Conservation (phyloP, 2,797 vertebrate genomes). For the Brachyrhaphis roseni region DNA sequence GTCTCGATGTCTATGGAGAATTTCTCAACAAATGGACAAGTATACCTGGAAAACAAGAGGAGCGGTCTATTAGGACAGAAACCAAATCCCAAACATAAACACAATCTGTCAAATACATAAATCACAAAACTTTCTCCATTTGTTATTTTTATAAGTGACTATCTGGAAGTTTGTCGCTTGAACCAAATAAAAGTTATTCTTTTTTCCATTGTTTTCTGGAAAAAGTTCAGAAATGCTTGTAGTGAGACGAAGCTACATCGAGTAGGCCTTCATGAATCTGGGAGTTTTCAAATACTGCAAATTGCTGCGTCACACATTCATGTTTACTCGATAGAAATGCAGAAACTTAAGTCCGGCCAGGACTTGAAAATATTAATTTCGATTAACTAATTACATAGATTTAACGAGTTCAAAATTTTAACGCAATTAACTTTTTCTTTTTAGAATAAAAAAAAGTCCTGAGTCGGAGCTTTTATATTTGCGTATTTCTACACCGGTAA, state of each 20-base stretch:
- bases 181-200: background rate
- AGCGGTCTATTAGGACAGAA: background rate
- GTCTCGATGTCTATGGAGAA: conserved; percentile 99
- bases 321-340: background rate
- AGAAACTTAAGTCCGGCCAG: too few species aligned
- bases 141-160: background rate
- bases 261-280: background rate
- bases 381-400: too few species aligned
- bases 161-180: background rate
- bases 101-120: background rate
- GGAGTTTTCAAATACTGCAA: too few species aligned
- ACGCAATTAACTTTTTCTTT: too few species aligned
- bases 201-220: background rate
- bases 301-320: background rate
- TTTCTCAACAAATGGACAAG: conserved; percentile 98
- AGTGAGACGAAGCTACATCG: background rate
- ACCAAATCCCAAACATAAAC: background rate
- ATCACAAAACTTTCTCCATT: background rate
- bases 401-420: too few species aligned
- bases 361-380: too few species aligned
- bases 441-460: too few species aligned
- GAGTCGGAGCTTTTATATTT: too few species aligned
- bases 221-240: background rate
- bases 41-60: conserved; percentile 83
- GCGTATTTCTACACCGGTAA: too few species aligned